A percentile compares a stretch with the other conserved stretches of the same genome.
phyloP scores from a whole-genome alignment of 2,797 vertebrate genomes.

The Sebastes trivittatus region DNA sequence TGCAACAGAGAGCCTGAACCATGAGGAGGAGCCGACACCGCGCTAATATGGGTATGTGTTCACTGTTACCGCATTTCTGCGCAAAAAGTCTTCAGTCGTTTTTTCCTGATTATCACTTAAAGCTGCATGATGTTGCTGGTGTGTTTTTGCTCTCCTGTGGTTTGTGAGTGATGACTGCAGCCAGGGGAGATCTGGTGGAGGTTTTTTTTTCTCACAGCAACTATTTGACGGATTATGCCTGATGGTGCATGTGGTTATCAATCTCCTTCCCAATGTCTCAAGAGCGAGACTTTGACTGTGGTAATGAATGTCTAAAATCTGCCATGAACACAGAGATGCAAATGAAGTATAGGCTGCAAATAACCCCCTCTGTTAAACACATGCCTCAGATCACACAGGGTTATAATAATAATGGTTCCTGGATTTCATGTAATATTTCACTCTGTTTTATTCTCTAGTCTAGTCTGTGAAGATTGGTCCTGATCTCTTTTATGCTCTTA shows the following conservation, averaged over 20 bases:
- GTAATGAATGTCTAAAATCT: constrained; percentile 8
- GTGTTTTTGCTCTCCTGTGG: constrained; percentile 26
- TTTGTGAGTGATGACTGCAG: constrained; percentile 58
- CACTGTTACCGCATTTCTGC: constrained; percentile 4
- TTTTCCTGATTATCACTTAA: constrained; percentile 40
- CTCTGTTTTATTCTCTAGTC: not conserved
- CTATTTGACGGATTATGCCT: constrained; percentile 44
- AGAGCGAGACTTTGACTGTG: constrained; percentile 39
- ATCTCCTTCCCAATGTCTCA: constrained; percentile 34
- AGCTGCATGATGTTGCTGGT: constrained; percentile 15
- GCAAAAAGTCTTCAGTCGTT: constrained; percentile 26
- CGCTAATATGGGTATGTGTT: constrained; percentile 81
- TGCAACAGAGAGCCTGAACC: constrained; percentile 62
- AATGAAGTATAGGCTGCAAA: constrained; percentile 31
- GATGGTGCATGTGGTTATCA: constrained; percentile 32
- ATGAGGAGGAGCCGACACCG: constrained; percentile 70
- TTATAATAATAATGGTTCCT: not conserved
- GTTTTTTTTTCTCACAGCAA: constrained; percentile 32
- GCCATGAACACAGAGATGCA: constrained; percentile 19
- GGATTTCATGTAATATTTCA: not conserved
- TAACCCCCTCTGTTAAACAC: not conserved
- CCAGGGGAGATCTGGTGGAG: constrained; percentile 18
- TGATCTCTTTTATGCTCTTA: constrained; percentile 5
- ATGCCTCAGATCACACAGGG: constrained; percentile 8
- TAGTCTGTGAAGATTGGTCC: not conserved